Evolutionary conservation across 2,797 vertebrate species (phyloP), one percentile per base, ranked within the genome.

Genomic region (Furcifer pardalis): DNA sequence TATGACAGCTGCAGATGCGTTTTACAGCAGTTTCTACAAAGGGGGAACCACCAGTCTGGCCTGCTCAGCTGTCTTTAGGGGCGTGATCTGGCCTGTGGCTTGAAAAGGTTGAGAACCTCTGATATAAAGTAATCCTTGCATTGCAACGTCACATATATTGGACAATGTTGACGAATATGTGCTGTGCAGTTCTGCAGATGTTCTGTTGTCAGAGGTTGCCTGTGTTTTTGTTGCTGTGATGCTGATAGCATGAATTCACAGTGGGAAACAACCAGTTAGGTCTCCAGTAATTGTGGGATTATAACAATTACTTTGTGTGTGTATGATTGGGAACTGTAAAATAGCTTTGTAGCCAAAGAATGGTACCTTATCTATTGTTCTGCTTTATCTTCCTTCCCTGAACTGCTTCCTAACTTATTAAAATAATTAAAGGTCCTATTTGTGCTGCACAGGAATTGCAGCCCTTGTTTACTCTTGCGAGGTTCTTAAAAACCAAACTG

Each of bases 171-270:
- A 91, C 89, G 91, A 90, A 92, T 92, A 91, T 90, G 91, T 87
- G 80, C 91, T 95, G 93, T 94, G 94, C 91, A 94, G 94, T 92
- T 94, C 95, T 92, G 92, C 93, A 93, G 96, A 93, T 92, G 85
- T 93, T 92, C 94, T 94, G 94, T 90, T 95, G 92, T 81, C 94
- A 93, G 91, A 89, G 44, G 86, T 90, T 93, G 94, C 92, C 75
- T 91, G 91, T 89, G 78, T 92, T 95, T 94, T 92, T 92, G 84
- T 90, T 90, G 92, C 93, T 91, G 92, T 91, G 94, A 94, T 90
- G 86, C 92, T 88, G 91, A 93, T 81, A 91, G 89, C 95, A 93
- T 35, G 84, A 90, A 94, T 93, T 92, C 91, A 91, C 66, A 75
- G 87, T 87, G 86, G 90, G 93, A 87, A 91, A 60, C 90, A 86